Base-by-base conservation (phyloP, 2,113 vertebrate species). In the Prionailurus viverrinus region DNA sequence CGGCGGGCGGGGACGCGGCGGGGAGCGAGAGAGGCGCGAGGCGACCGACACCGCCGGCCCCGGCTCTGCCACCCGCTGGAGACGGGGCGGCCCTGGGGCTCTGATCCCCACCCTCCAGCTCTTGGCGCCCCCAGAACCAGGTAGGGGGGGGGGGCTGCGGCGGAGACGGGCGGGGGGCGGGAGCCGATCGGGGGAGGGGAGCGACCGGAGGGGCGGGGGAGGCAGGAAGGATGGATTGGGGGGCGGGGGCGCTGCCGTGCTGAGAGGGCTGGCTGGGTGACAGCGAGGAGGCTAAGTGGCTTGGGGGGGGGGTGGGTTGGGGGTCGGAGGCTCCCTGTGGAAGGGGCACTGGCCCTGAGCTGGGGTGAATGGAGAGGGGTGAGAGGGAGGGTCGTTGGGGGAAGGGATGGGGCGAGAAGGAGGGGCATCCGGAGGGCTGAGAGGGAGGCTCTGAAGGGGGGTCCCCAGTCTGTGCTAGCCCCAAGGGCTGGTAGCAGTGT, bases 101-200 rank as follows among this genome's bases (percentile, higher is more conserved):
- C 84, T 33, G 91, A 53, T 96, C 71, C 95, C 88, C 93, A 97
- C 84, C 95, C 94, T 97, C 66, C 69, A 81, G 93, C 88, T 88
- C 53, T 91, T 74, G 96, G 96, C 39, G 65, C 94, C 95, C 97
- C 92, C 48, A 98, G 94, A 96, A 97, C 92, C 97, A 98, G 98
- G 98, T 98, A 97, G 29, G 88, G 48, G 96, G 61, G 61, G 97
- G 97, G 51, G 9, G 98, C 97, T 97, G 98, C 97, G 97, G 98
- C 93, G 95, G 95, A 93, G 97, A 92, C 71, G 91, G 93, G 96
- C 65, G 96, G 93, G 98, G 95, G 98, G 94, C 89, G 55, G 91
- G 95, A 87, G 85, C 86, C 39, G 76, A 65, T 93, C 78, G 66
- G 95, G 97, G 95, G 95, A 79, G 76, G 95, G 88, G 95, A 93